Evolutionary conservation across 2,113 vertebrate genomes (phyloP), one percentile per base, ranked within the genome.

Genomic region (Lontra canadensis): DNA sequence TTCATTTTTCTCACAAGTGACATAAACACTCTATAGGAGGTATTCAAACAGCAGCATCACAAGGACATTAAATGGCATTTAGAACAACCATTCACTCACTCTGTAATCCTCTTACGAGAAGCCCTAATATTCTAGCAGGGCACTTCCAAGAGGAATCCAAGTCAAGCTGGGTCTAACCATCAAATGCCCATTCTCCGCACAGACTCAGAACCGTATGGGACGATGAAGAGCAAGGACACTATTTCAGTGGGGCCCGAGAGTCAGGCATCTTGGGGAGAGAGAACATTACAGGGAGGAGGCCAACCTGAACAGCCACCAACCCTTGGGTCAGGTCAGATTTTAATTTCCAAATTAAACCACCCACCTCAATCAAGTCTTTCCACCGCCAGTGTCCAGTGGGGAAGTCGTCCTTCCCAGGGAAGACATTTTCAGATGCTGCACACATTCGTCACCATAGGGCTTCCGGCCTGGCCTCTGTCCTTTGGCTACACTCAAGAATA

Each of bases 1-100:
- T 85, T 57, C 49, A 13, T 57, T 89, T 71, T 93, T 42, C 47
- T 84, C 92, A 87, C 49, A 55, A 55, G 61, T 36, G 47, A 61
- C 69, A 55, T 18, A 29, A 55, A 61, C 74, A 55, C 26, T 42
- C 13, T 34, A 42, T 23, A n/a, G 31, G 69, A 84, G 26, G 20
- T 9, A 61, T 10, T 10, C 20, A 44, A 39, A 31, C 29, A 55
- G n/a, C 17, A 36, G 79, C 57, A 11, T 31, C 15, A 42, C 2
- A 0, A 90, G 55, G 21, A 10, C 44, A 34, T 18, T 42, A 12
- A 49, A 57, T 18, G 42, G 36, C 39, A 39, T 23, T 47, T 5
- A 26, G 71, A 6, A 52, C 31, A 21, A 34, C 21, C 29, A 47
- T 3, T 74, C 7, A 73, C 61, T 95, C 15, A 47, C 12, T 44